Conservation (phyloP, 2,113 vertebrate genomes). For the Hymenochirus boettgeri region DNA sequence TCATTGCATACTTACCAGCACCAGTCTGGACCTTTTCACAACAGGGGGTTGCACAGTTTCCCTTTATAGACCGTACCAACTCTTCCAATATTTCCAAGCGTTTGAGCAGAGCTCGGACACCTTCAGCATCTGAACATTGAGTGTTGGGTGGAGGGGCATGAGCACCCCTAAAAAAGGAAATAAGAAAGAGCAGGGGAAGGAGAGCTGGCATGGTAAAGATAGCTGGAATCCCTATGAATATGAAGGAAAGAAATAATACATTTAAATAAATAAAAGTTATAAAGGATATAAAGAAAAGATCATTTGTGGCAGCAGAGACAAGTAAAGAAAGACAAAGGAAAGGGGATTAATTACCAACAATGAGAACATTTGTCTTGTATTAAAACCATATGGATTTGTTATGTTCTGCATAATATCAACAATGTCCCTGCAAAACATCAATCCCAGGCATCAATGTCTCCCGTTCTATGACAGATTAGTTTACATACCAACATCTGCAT, state of each 20-base stretch:
- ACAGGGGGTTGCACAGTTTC: conserved; percentile 14
- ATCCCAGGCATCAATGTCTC: not conserved
- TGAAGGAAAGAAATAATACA: not conserved
- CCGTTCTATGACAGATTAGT: no score
- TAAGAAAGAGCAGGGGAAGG: conserved; percentile 3
- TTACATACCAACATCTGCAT: no score
- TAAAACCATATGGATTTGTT: conserved; percentile 9
- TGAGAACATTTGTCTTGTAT: not conserved
- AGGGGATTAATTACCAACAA: conserved; percentile 1
- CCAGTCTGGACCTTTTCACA: conserved; percentile 17
- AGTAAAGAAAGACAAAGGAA: not conserved
- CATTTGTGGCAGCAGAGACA: not conserved
- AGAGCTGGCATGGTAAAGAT: not conserved
- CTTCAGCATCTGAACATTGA: conserved; percentile 9
- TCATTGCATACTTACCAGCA: conserved; percentile 26
- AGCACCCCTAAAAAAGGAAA: conserved; percentile 1
- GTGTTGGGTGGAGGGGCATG: conserved; percentile 2
- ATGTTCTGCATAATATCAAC: conserved; percentile 10
- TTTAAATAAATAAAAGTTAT: not conserved
- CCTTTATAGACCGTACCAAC: conserved; percentile 29
- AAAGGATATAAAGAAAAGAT: not conserved
- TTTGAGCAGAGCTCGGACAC: conserved; percentile 10
- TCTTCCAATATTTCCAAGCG: conserved; percentile 19
- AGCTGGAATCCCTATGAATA: not conserved
- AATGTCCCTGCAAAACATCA: conserved; percentile 16